These are phyloP conservation scores for Etheostoma nigrum DNA, from an alignment of 2,797 vertebrate genomes.

Conservation along the genomic window DNA sequence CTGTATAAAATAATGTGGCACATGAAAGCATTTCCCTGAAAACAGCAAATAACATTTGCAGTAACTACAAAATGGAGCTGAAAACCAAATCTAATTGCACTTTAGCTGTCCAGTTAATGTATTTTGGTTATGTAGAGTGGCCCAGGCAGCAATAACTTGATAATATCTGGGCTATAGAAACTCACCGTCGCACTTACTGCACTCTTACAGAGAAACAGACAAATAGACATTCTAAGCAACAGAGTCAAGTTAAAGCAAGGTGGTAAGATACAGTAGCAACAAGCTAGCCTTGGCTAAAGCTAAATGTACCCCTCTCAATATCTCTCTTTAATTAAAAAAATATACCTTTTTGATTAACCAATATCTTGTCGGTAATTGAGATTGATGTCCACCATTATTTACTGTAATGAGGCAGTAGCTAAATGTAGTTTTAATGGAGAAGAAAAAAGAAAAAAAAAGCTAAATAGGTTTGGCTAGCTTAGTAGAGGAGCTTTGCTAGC, in stretches of 20 bases:
- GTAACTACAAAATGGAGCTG: neutral
- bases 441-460: neutral
- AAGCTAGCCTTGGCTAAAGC: neutral
- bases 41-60: neutral
- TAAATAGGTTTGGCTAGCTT: neutral
- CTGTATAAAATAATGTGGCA: neutral
- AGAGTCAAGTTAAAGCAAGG: neutral
- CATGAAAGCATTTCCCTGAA: neutral
- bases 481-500: too few species aligned
- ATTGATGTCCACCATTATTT: neutral
- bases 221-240: neutral
- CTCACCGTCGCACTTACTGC: neutral
- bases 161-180: conserved; percentile 10
- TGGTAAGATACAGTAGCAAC: neutral
- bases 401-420: neutral
- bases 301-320: neutral
- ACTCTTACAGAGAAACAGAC: neutral
- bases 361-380: neutral
- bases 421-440: neutral
- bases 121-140: neutral
- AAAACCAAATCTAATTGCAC: neutral
- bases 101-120: neutral
- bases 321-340: neutral
- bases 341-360: neutral
- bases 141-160: neutral